Base-by-base conservation (phyloP, 92 coral and sea anemone genomes). In the Bergia sp. region DNA sequence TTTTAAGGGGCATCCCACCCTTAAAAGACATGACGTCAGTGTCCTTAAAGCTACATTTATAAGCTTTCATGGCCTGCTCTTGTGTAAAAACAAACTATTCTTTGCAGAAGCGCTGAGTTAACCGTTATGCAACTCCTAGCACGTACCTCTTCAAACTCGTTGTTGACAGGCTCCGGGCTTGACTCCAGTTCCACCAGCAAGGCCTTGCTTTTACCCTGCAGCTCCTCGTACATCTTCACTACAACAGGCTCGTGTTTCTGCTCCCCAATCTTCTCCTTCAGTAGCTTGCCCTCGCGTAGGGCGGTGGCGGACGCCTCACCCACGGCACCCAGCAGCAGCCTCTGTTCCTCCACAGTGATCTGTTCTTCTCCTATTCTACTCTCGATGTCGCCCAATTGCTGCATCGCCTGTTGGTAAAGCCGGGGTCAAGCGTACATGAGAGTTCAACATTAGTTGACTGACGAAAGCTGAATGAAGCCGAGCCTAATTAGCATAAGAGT, bases 141-240 rank as follows among this genome's bases (percentile, higher is more conserved):
- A 40, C 93, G 69, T 90, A 96, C 99, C 93, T 96, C 97, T 89
- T 95, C 96, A 76, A 95, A 90, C 49, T 96, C 99, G 53, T 89
- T 86, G 77, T 93, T 91, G 39, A 91, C 81, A 0, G 90, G 88
- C 91, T 95, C 97, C 21, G 96, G 90, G 82, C 92, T 79, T n/a
- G 90, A 89, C 88, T 92, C 92, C 77, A 94, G 91, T 39, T 93
- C 94, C 20, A 95, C 95, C 18, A 97, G 88, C 85, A 93, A 86
- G 13, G 96, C 97, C 73, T 95, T 94, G 79, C 99, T 97, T 29
- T 90, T 92, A 81, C 91, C 92, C 76, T 94, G 98, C 40, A 97
- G 91, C 83, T 97, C 97, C 55, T 97, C 98, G 78, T 95, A 97
- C 89, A 97, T 97, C 82, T 94, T 93, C 41, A 93, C 94, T 9